phyloP scores from a whole-genome alignment of 2,888 invertebrate species.

The Aphrophora alni region DNA sequence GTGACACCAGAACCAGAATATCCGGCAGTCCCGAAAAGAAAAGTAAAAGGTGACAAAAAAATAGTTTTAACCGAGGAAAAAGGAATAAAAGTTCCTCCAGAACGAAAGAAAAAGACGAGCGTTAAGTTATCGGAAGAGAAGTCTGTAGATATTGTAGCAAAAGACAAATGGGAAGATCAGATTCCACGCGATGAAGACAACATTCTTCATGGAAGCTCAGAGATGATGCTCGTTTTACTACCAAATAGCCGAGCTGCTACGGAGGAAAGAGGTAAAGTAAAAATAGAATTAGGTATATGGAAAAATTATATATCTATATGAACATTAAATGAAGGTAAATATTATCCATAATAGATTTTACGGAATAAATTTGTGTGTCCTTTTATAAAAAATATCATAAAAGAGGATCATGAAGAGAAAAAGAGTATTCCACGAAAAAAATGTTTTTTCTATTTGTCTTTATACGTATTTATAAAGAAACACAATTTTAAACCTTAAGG shows the following conservation, averaged over 20 bases:
- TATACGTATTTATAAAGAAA: too few species aligned
- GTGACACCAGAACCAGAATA: slow-evolving; percentile 12
- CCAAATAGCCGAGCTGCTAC: slow-evolving; percentile 47
- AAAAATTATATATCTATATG: too few species aligned
- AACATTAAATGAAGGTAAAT: too few species aligned
- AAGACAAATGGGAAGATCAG: slow-evolving; percentile 49
- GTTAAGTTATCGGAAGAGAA: slow-evolving; percentile 12
- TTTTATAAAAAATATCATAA: not conserved
- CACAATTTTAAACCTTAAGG: too few species aligned
- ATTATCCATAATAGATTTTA: not conserved
- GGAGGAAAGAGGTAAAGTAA: slow-evolving; percentile 41
- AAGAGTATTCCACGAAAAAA: too few species aligned
- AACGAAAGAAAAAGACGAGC: slow-evolving; percentile 11
- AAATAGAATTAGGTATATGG: too few species aligned
- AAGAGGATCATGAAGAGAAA: too few species aligned
- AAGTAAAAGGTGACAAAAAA: slow-evolving; percentile 12
- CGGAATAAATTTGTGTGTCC: not conserved
- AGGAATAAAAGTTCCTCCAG: not conserved
- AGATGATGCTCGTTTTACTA: slow-evolving; percentile 78
- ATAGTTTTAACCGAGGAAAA: slow-evolving; percentile 9
- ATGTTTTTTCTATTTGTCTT: too few species aligned
- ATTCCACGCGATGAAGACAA: slow-evolving; percentile 45
- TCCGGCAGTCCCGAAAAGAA: not conserved
- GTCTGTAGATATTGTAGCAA: slow-evolving; percentile 7
- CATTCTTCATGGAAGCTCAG: slow-evolving; percentile 67